Evolutionary conservation across 2,888 invertebrate genomes (phyloP), one percentile per base, ranked within the genome.

Genomic region (Myopa tessellatipennis): DNA sequence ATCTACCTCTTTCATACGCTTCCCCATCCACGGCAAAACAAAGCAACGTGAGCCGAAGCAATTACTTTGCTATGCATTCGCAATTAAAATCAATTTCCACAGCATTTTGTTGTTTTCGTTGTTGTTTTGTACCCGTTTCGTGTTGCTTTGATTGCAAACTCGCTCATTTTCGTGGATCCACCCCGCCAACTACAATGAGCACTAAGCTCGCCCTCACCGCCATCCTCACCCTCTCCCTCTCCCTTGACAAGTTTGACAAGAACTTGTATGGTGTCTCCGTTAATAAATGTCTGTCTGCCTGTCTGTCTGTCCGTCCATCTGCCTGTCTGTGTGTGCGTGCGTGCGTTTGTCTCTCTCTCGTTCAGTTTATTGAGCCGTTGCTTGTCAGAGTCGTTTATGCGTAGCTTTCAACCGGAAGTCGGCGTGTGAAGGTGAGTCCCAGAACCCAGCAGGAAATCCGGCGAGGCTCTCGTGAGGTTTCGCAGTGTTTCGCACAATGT

Each of bases 51-150:
- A n/a, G 16, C 67, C 16, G 7, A 40, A 40, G 67, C 67, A 67
- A 63, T 63, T 63, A 63, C 63, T 26, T 63, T 26, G 63, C 63
- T 36, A 26, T 63, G 63, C 63, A 63, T 36, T 26, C 36, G 63
- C 63, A 63, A 67, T 67, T 67, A 67, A 67, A 67, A 67, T 67
- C 67, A 40, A 16, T 40, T 67, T 67, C 40, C 67, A 18, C 40
- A n/a, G 67, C 67, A 67, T 40, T 67, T 67, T 40, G 40, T 40
- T 40, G 67, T 60, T 26, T 16, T 18, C 5, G 18, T 58, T 4
- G n/a, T 58, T 58, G 58, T 26, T 34, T 8, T 55, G 16, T 65
- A 38, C 65, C 65, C 38, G 65, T 38, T 65, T 65, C 26, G 26
- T 4, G 18, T 34, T 65, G 40, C 67, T 38, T 67, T 67, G 67